Conservation (phyloP, 2,797 vertebrate species). For the Rhincodon typus region DNA sequence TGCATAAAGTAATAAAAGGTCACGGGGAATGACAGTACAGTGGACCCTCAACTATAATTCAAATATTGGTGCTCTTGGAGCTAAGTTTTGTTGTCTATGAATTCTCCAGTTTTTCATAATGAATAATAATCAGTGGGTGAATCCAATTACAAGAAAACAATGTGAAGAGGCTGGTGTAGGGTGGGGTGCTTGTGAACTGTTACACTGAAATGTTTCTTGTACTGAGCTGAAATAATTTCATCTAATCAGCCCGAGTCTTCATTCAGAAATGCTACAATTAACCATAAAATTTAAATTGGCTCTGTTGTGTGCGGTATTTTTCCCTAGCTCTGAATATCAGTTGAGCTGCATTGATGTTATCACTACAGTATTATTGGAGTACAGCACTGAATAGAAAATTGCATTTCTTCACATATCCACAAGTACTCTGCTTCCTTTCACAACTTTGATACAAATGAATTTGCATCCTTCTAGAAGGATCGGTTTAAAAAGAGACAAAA, state of each 20-base stretch:
- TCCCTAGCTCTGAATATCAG: background rate
- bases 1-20: background rate
- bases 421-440: background rate
- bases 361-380: background rate
- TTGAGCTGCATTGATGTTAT: background rate
- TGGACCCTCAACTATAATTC: background rate
- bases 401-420: background rate
- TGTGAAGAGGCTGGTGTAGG: background rate
- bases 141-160: background rate
- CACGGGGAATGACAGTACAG: background rate
- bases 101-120: background rate
- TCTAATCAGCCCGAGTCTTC: background rate
- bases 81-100: background rate
- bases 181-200: background rate
- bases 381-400: background rate
- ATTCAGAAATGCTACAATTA: background rate
- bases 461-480: background rate
- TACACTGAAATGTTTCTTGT: background rate
- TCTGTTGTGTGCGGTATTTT: background rate
- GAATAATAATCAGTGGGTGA: background rate
- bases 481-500: background rate
- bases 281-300: background rate
- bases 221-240: background rate
- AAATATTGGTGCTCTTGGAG: background rate
- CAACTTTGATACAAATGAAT: background rate